These are phyloP conservation scores for Bucorvus abyssinicus DNA, from an alignment of 2,797 vertebrate species.

Conservation along the genomic window DNA sequence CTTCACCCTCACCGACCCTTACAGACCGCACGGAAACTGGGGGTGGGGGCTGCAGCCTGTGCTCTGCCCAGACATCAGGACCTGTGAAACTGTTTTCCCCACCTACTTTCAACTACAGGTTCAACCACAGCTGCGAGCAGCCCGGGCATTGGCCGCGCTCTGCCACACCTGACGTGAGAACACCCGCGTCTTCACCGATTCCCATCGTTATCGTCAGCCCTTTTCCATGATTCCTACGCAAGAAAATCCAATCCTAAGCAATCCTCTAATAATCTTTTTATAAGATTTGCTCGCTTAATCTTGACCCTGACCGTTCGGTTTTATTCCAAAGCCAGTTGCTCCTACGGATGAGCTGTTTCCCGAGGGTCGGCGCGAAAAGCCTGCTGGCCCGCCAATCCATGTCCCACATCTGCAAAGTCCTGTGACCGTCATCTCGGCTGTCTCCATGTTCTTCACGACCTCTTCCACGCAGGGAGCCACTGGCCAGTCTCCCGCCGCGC, in stretches of 20 bases:
- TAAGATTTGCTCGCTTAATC: slow-evolving; percentile 13
- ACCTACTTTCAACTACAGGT: neutral
- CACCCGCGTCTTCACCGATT: slow-evolving; percentile 9
- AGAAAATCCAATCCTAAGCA: neutral
- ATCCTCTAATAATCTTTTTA: neutral
- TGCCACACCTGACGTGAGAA: neutral
- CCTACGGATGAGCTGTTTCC: neutral
- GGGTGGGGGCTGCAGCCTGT: neutral
- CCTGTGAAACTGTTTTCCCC: neutral
- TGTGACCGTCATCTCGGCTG: neutral
- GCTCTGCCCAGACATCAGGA: neutral
- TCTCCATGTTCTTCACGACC: neutral
- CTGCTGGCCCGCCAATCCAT: neutral
- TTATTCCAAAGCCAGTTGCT: neutral
- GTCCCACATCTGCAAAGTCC: neutral
- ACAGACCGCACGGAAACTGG: neutral
- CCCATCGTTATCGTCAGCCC: neutral
- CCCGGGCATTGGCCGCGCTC: neutral
- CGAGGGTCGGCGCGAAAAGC: neutral
- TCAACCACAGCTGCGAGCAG: neutral
- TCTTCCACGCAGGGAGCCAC: neutral
- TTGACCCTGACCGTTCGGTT: neutral
- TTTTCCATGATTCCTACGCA: neutral
- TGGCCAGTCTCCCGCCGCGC: neutral
- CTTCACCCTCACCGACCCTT: neutral